Base-by-base conservation (phyloP, 2,888 invertebrate genomes). In the Eudasyphora cyanicolor region DNA sequence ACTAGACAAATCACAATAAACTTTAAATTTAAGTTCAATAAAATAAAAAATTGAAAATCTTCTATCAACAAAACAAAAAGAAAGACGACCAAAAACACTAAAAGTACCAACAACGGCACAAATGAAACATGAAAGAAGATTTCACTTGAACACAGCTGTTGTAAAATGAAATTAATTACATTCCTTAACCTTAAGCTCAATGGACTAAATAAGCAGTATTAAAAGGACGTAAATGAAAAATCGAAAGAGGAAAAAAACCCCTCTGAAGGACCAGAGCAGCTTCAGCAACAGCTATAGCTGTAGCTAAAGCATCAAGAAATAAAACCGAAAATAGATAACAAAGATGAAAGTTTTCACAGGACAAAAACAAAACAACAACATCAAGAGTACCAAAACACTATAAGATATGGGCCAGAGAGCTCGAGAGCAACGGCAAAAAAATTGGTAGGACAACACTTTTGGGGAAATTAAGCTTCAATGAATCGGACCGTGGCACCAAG, bases 151-250 rank as follows among this genome's bases (percentile, higher is more conserved):
- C 80, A 76, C 86, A 85, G 82, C 82, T 86, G 83, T 70, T 81
- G 82, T 70, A 74, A 77, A 86, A 83, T 80, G 67, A 82, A 86
- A 86, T 86, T 86, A 86, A 86, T 86, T 86, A 86, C 85, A 79
- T 79, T 85, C 82, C 81, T 85, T 84, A 82, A 81, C 84, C 82
- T 82, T 82, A 81, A 82, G 79, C 84, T 79, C 82, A 82, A 77
- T 82, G 79, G 79, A 82, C 76, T 79, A 82, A 79, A 82, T 84
- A 85, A 85, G 79, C 84, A 77, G 79, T 75, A 82, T 79, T 82
- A 84, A 84, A 76, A 82, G 79, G 76, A 85, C 71, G 74, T 74
- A 83, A 79, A 81, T 70, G 76, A 76, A 85, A 84, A 79, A 80
- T 81, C 82, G 76, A 81, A 85, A 76, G 29, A 24, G 67, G 49